These are phyloP conservation scores for Choreutis nemorana DNA, from an alignment of 2,888 invertebrate genomes.

Conservation along the genomic window DNA sequence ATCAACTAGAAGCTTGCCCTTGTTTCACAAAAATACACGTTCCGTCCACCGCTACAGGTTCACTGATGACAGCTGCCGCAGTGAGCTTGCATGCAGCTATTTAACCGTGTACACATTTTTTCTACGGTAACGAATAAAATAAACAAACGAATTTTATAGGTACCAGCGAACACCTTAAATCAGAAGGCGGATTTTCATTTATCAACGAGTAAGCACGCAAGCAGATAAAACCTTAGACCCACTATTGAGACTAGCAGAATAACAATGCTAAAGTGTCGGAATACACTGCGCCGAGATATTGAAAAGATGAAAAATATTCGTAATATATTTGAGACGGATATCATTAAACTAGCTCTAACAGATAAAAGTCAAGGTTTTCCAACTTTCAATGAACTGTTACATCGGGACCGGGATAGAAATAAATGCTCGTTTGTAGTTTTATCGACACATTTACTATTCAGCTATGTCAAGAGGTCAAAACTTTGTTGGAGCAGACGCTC, in stretches of 20 bases:
- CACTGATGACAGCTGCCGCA: too few relatives aligned
- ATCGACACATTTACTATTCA: conserved; percentile 1
- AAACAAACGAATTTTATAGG: conserved; percentile 7
- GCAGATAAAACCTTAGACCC: conserved; percentile 23
- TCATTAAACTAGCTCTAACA: conserved; percentile 7
- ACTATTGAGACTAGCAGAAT: conserved; percentile 31
- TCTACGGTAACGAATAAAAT: conserved; percentile 1
- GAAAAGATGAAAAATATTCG: conserved; percentile 18
- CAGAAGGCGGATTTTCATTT: conserved; percentile 7
- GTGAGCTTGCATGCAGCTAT: too few relatives aligned
- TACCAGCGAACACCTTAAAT: too few relatives aligned
- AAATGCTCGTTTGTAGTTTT: conserved; percentile 6
- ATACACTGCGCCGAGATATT: conserved; percentile 17
- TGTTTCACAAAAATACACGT: too few relatives aligned
- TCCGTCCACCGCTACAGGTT: too few relatives aligned
- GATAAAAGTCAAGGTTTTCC: conserved; percentile 9
- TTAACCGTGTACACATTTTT: too few relatives aligned
- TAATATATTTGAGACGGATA: conserved; percentile 23
- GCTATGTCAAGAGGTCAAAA: conserved; percentile 5
- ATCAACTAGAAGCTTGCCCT: too few relatives aligned
- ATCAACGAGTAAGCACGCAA: conserved; percentile 12
- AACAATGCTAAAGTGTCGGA: conserved; percentile 11
- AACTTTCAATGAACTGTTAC: conserved; percentile 10
- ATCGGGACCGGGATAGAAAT: neutral
- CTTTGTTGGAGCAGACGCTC: too few relatives aligned